Percentiles rank a stretch among this genome's conserved stretches.
phyloP scores from a whole-genome alignment of 2,113 vertebrate genomes.

The Eretmochelys imbricata region DNA sequence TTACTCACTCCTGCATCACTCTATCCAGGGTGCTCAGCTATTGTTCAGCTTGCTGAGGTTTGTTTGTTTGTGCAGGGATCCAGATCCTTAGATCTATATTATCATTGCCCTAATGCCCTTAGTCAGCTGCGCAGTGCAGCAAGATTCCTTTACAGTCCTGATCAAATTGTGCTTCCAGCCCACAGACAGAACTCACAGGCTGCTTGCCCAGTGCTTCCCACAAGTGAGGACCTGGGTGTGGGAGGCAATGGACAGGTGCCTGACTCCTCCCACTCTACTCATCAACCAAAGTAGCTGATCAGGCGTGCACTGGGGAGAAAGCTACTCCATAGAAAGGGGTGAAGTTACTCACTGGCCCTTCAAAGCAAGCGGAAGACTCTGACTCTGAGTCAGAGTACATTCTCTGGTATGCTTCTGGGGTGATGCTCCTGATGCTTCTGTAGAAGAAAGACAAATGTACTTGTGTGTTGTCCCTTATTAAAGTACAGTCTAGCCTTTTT shows the following conservation, averaged over 20 bases:
- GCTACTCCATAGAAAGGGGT: not conserved
- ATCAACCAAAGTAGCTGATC: not conserved
- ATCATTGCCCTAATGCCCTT: not conserved
- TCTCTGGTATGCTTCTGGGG: not conserved
- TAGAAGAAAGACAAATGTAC: not conserved
- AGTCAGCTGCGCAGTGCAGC: not conserved
- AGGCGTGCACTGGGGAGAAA: not conserved
- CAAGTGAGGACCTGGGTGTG: not conserved
- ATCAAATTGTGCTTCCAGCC: not conserved
- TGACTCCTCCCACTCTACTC: not conserved
- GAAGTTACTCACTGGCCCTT: not conserved
- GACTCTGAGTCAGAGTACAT: not conserved
- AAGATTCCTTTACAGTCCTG: not conserved
- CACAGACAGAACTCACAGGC: not conserved
- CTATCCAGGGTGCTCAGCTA: slow-evolving; percentile 59
- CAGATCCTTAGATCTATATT: not conserved
- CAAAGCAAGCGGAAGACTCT: not conserved
- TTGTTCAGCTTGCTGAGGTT: not conserved
- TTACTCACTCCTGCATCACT: slow-evolving; percentile 63
- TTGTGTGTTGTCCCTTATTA: not conserved
- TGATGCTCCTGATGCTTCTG: not conserved
- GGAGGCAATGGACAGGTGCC: not conserved
- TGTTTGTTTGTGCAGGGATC: not conserved
- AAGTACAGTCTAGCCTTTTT: not conserved
- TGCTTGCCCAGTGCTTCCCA: not conserved